A percentile compares a stretch with the other conserved stretches of the same genome.
Evolutionary conservation across 2,797 vertebrate genomes (phyloP).

Genomic region (Mus caroli): DNA sequence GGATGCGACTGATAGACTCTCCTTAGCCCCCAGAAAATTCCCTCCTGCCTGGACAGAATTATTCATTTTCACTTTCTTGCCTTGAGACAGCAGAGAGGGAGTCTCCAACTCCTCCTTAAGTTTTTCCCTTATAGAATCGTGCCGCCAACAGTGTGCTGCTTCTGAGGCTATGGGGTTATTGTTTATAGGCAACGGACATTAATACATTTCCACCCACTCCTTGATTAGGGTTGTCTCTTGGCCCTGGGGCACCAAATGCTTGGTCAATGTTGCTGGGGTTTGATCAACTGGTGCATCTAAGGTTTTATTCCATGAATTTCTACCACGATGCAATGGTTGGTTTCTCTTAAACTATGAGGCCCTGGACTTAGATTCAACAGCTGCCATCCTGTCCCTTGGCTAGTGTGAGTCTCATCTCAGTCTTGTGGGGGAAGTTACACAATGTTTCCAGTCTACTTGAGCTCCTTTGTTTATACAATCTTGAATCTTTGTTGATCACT

Average conservation of each 20-base stretch:
- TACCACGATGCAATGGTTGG: not conserved
- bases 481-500: not conserved
- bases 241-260: rapidly evolving
- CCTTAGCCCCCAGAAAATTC: not conserved
- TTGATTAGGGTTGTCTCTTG: not conserved
- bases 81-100: not conserved
- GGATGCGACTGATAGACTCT: not conserved
- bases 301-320: not conserved
- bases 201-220: rapidly evolving
- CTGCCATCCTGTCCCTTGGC: not conserved
- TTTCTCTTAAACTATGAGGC: not conserved
- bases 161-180: no score
- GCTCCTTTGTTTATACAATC: not conserved
- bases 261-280: not conserved
- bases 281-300: not conserved
- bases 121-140: not conserved
- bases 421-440: not conserved
- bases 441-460: not conserved
- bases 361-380: rapidly evolving
- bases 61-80: not conserved
- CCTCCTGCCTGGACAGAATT: not conserved
- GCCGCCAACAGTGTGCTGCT: rapidly evolving
- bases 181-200: no score
- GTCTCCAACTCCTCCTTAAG: no score
- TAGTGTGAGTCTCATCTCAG: not conserved